Conservation (phyloP, 1,140 invertebrate species). For the Armadillidium nasatum region DNA sequence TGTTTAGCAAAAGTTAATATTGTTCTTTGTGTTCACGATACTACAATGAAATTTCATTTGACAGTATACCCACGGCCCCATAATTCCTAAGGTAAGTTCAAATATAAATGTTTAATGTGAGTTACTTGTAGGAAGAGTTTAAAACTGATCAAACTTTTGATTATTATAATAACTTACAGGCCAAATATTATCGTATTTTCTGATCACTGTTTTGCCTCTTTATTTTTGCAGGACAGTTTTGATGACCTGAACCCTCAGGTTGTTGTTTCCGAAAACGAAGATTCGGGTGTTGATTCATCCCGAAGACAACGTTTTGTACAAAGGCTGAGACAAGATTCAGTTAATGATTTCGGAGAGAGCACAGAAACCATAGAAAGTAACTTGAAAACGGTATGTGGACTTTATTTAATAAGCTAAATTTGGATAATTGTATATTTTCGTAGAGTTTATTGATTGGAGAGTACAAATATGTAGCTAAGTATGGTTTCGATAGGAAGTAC, state of each 20-base stretch:
- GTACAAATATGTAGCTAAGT: no score
- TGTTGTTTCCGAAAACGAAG: background rate
- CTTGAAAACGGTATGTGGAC: background rate
- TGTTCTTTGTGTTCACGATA: no score
- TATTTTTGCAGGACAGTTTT: background rate
- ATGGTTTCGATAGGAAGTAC: no score
- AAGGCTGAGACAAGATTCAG: background rate
- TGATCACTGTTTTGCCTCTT: background rate
- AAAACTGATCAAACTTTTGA: no score
- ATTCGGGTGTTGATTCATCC: background rate
- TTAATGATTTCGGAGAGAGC: background rate
- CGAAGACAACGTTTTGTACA: background rate
- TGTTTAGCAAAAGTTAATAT: no score
- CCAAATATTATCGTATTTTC: no score
- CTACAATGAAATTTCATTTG: slow-evolving; percentile 1
- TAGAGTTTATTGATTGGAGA: no score
- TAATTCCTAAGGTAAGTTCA: background rate
- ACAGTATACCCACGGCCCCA: background rate
- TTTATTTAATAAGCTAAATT: no score
- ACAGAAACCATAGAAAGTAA: background rate
- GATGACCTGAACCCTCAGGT: background rate
- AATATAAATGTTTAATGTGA: background rate
- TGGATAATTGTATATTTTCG: no score
- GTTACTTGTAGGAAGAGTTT: no score
- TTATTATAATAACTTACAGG: no score